Conservation (phyloP, 2,797 vertebrate species). For the Argya squamiceps region DNA sequence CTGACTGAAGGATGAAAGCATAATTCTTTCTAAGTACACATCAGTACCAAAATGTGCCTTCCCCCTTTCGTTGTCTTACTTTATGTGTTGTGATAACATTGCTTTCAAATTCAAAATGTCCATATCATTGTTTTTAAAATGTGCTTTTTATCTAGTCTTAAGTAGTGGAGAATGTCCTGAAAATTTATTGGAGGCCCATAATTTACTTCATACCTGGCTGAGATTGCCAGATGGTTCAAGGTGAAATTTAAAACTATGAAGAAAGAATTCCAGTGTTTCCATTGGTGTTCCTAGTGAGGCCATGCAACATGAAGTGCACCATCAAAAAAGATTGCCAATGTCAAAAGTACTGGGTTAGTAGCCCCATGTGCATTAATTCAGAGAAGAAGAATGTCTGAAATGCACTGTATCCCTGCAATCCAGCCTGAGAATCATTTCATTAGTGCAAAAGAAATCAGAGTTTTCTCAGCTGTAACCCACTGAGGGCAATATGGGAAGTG, state of each 20-base stretch:
- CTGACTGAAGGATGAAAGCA: neutral
- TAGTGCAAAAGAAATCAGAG: neutral
- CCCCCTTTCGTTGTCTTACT: neutral
- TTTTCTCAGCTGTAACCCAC: neutral
- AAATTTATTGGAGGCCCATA: neutral
- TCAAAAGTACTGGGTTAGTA: constrained; percentile 5
- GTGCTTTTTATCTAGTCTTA: neutral
- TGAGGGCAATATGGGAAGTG: neutral
- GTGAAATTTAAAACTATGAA: neutral
- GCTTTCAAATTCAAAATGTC: neutral
- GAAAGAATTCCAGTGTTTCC: neutral
- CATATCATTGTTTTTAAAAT: neutral
- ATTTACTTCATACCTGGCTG: neutral
- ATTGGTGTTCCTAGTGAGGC: neutral
- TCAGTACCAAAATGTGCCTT: neutral
- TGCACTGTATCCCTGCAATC: neutral
- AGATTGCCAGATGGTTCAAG: constrained; percentile 20
- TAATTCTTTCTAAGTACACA: neutral
- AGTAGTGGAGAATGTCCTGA: neutral
- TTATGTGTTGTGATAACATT: neutral
- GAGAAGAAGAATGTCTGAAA: constrained; percentile 49
- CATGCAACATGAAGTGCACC: neutral
- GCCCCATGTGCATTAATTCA: constrained; percentile 42
- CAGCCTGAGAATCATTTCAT: constrained; percentile 5
- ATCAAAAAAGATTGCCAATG: neutral